Evolutionary conservation across 2,797 vertebrate species (phyloP).

Genomic region (Sylvia borin): DNA sequence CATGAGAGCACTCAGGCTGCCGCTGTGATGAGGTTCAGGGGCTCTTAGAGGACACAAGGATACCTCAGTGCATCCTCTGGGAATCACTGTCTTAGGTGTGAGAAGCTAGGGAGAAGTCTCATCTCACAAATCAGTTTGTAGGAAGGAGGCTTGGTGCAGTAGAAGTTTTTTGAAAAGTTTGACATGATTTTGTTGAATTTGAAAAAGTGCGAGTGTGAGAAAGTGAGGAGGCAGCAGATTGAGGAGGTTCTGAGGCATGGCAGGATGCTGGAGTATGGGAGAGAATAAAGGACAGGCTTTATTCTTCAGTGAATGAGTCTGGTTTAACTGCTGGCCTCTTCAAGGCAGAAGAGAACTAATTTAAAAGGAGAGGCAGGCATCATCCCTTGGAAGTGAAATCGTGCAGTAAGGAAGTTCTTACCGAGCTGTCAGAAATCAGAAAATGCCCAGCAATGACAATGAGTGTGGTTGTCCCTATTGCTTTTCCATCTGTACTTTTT

Average conservation of each 20-base stretch:
- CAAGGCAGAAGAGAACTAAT: background rate
- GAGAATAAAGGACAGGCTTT: background rate
- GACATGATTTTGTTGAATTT: background rate
- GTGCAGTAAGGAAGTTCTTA: background rate
- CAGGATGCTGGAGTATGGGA: background rate
- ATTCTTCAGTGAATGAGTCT: background rate
- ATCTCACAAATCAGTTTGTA: background rate
- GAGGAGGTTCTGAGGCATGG: background rate
- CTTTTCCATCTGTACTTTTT: background rate
- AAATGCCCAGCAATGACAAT: background rate
- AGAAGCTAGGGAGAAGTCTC: background rate
- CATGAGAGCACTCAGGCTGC: background rate
- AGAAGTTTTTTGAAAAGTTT: background rate
- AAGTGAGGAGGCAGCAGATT: background rate
- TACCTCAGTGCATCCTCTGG: background rate
- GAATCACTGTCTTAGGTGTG: background rate
- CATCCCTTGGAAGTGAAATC: background rate
- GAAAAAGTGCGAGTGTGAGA: background rate
- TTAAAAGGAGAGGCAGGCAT: background rate
- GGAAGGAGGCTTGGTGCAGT: background rate
- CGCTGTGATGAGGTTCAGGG: background rate
- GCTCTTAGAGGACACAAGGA: background rate
- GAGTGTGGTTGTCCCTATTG: background rate
- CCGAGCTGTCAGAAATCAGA: background rate
- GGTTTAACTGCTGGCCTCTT: background rate